A percentile compares a stretch with the other conserved stretches of the same genome.
These are phyloP conservation scores for Haemorhous mexicanus DNA, from an alignment of 2,113 vertebrate species.

Conservation along the genomic window DNA sequence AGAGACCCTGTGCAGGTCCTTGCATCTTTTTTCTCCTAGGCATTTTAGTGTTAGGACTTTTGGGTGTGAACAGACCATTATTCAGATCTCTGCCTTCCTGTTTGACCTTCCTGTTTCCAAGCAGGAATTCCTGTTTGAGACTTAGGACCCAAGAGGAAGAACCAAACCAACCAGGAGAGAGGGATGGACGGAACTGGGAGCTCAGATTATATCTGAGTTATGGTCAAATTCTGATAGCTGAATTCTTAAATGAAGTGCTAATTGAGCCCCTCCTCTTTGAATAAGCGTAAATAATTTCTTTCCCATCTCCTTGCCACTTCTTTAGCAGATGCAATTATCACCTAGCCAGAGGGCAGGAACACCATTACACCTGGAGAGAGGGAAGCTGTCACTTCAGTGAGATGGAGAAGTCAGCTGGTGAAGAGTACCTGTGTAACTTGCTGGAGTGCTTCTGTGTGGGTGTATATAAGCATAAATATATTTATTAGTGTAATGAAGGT, in stretches of 20 bases:
- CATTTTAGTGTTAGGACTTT: background rate
- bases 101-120: background rate
- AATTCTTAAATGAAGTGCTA: conserved; percentile 25
- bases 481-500: conserved; percentile 11
- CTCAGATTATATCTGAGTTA: background rate
- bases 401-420: conserved; percentile 3
- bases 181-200: background rate
- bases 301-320: conserved; percentile 28
- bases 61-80: background rate
- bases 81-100: background rate
- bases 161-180: rapidly evolving
- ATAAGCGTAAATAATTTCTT: conserved; percentile 27
- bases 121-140: background rate
- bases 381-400: conserved; percentile 21
- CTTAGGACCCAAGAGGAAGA: background rate
- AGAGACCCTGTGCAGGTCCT: background rate
- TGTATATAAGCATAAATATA: background rate
- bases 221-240: background rate
- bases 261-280: conserved; percentile 53
- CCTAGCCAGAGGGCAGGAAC: conserved; percentile 54
- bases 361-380: background rate
- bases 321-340: conserved; percentile 61
- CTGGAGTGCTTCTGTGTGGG: background rate
- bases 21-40: background rate
- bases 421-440: conserved; percentile 25